These are phyloP conservation scores for Acomys russatus DNA, from an alignment of 2,797 vertebrate genomes.

Conservation along the genomic window DNA sequence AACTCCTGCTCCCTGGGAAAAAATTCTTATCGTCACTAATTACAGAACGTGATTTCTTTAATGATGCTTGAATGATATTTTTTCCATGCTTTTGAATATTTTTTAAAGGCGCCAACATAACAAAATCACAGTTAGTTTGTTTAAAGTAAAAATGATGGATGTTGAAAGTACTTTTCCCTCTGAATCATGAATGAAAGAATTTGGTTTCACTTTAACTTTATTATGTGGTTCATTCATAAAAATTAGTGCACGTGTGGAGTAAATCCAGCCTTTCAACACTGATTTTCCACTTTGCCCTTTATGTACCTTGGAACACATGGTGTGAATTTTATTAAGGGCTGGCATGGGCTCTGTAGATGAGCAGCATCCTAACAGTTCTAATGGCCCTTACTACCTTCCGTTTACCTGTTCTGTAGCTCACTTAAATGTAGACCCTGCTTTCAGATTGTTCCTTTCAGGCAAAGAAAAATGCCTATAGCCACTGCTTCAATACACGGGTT, in stretches of 20 bases:
- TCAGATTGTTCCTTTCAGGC: not conserved
- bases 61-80: not conserved
- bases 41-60: not conserved
- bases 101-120: not conserved
- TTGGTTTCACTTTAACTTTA: constrained; percentile 39
- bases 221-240: constrained; percentile 45
- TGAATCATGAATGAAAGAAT: not conserved
- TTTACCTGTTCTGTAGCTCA: not conserved
- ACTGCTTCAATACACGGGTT: not conserved
- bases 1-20: not conserved
- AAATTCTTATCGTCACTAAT: not conserved
- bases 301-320: not conserved
- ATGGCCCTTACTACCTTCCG: not conserved
- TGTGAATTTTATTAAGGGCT: not conserved
- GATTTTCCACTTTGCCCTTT: not conserved
- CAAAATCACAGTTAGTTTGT: not conserved
- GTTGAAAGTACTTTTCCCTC: not conserved
- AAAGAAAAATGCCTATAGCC: not conserved
- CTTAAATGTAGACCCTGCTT: not conserved
- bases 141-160: not conserved
- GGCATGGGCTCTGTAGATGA: not conserved
- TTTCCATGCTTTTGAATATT: no score
- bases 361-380: not conserved
- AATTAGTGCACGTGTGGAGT: not conserved
- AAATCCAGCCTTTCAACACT: not conserved